Evolutionary conservation across 2,113 vertebrate genomes (phyloP).

Genomic region (Scalopus aquaticus): DNA sequence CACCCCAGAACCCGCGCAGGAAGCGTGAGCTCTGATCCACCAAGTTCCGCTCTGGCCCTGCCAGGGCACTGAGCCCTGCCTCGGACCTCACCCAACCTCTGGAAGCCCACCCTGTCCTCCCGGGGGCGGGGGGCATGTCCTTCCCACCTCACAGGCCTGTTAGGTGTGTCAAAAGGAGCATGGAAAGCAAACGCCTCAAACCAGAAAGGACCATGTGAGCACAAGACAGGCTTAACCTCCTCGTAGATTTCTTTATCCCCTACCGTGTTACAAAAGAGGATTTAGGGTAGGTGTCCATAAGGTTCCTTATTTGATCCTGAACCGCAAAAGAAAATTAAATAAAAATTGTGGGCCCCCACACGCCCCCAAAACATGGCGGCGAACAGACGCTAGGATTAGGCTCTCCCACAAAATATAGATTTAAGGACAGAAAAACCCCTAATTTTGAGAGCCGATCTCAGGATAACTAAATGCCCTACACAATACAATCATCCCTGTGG

Average conservation of each 20-base stretch:
- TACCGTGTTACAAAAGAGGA: neutral
- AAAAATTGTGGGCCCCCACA: too few relatives aligned
- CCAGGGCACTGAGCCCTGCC: too few relatives aligned
- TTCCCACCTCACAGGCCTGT: neutral
- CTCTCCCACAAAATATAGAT: too few relatives aligned
- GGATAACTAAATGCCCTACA: too few relatives aligned
- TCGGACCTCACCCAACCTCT: too few relatives aligned
- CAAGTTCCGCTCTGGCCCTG: neutral
- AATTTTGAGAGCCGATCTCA: too few relatives aligned
- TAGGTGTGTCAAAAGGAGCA: neutral
- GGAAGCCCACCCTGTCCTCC: too few relatives aligned
- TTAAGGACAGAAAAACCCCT: too few relatives aligned
- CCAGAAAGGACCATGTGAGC: neutral
- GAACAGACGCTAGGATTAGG: too few relatives aligned
- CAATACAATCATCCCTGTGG: too few relatives aligned
- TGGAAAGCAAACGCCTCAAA: neutral
- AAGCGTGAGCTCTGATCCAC: neutral
- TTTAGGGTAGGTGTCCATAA: neutral
- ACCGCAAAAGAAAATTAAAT: constrained; percentile 22
- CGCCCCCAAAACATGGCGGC: too few relatives aligned
- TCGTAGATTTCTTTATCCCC: neutral
- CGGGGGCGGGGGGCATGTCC: neutral
- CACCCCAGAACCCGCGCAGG: neutral
- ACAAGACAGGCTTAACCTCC: neutral
- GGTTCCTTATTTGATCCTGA: neutral